phyloP scores from a whole-genome alignment of 2,113 vertebrate genomes.

The Nasalis larvatus region DNA sequence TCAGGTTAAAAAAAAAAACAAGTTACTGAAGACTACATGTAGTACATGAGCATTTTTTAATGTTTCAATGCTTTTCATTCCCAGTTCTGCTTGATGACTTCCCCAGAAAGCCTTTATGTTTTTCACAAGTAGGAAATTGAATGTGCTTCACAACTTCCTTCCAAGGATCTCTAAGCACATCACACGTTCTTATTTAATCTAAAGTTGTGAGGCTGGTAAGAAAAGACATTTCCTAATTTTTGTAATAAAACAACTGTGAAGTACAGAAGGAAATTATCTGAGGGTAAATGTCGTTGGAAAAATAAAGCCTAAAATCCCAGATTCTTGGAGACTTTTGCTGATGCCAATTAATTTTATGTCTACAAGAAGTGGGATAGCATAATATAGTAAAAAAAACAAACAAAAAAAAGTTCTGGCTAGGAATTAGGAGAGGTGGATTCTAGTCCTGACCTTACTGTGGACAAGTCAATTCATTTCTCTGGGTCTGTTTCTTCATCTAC shows the following conservation, averaged over 20 bases:
- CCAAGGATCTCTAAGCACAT: neutral
- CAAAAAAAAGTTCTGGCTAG: neutral
- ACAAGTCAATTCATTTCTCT: neutral
- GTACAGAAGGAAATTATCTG: neutral
- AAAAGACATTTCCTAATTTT: constrained; percentile 25
- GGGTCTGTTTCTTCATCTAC: neutral
- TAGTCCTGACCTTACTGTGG: neutral
- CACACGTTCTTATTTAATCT: constrained; percentile 1
- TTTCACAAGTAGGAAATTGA: neutral
- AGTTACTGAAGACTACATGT: neutral
- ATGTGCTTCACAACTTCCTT: neutral
- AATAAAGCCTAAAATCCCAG: constrained; percentile 1
- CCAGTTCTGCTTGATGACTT: neutral
- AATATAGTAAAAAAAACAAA: neutral
- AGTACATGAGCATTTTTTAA: neutral
- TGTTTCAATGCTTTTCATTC: neutral
- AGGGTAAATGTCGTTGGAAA: neutral
- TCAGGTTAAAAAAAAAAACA: neutral
- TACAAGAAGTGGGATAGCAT: neutral
- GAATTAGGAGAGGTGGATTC: neutral
- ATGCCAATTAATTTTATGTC: neutral
- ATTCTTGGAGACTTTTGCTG: neutral
- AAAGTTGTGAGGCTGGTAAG: neutral
- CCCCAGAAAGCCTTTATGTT: neutral
- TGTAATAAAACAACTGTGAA: constrained; percentile 30